phyloP scores from a whole-genome alignment of 2,113 vertebrate genomes.

The Cyprinodon brontotheroides region DNA sequence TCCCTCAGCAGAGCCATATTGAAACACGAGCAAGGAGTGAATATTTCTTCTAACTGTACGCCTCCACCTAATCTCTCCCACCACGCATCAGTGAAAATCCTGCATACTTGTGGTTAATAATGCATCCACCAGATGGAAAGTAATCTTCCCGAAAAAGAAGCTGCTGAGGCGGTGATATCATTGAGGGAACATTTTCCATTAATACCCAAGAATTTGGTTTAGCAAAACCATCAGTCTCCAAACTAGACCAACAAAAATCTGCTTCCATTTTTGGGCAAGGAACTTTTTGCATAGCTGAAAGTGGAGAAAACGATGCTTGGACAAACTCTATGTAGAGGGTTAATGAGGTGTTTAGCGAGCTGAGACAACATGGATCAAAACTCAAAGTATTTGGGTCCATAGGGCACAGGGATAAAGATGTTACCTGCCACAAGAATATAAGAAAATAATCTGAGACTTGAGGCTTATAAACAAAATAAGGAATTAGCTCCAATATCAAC shows the following conservation, averaged over 20 bases:
- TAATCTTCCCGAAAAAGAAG: conserved; percentile 34
- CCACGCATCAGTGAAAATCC: conserved; percentile 8
- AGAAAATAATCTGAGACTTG: not conserved
- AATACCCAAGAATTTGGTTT: conserved; percentile 31
- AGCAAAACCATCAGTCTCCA: conserved; percentile 6
- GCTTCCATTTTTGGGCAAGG: conserved; percentile 30
- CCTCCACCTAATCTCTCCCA: conserved; percentile 4
- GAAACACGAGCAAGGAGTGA: not conserved
- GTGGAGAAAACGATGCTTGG: not conserved
- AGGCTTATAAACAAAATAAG: not conserved
- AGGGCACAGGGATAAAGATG: not conserved
- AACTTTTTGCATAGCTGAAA: not conserved
- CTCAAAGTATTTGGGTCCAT: not conserved
- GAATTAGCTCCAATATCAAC: not conserved
- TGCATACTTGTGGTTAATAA: conserved; percentile 31
- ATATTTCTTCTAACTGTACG: not conserved
- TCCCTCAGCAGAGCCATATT: not conserved
- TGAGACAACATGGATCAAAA: not conserved
- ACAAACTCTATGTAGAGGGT: not conserved
- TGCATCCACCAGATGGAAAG: conserved; percentile 52
- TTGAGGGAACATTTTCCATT: conserved; percentile 55
- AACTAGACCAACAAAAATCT: conserved; percentile 23
- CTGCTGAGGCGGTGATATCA: conserved; percentile 43
- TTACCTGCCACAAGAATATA: not conserved
- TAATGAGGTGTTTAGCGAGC: no score